Evolutionary conservation across 2,797 vertebrate genomes (phyloP).

Genomic region (Muscicapa striata): DNA sequence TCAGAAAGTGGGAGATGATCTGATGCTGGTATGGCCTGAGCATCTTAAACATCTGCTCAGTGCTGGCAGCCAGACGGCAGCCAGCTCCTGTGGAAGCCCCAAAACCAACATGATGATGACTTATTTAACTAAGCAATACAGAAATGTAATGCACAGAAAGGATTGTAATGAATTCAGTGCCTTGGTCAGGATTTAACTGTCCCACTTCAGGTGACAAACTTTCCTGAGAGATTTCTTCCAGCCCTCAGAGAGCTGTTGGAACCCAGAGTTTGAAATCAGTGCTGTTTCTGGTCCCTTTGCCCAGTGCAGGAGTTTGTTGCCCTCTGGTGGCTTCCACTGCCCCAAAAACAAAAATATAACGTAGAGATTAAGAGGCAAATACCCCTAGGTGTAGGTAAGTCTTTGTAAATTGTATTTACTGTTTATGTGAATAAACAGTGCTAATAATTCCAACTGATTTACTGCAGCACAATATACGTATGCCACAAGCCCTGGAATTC

Average conservation of each 20-base stretch:
- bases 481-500: neutral
- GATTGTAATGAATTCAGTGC: neutral
- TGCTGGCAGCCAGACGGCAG: neutral
- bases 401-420: neutral
- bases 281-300: neutral
- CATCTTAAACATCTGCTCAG: neutral
- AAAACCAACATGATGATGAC: neutral
- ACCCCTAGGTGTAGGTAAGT: neutral
- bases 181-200: neutral
- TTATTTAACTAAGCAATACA: neutral
- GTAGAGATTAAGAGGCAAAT: neutral
- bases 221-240: neutral
- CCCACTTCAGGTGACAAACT: neutral
- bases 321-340: conserved; percentile 5
- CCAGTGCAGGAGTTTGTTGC: neutral
- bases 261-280: neutral
- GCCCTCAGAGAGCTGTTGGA: too few species aligned
- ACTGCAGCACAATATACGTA: neutral
- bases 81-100: neutral
- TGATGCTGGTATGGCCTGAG: neutral
- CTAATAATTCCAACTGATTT: neutral
- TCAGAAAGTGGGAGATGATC: neutral
- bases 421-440: neutral
- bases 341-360: neutral
- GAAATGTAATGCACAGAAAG: neutral